Percentiles rank a stretch among this genome's conserved stretches.
Conservation (phyloP, 2,888 invertebrate species). For the Cacoxenus indagator region DNA sequence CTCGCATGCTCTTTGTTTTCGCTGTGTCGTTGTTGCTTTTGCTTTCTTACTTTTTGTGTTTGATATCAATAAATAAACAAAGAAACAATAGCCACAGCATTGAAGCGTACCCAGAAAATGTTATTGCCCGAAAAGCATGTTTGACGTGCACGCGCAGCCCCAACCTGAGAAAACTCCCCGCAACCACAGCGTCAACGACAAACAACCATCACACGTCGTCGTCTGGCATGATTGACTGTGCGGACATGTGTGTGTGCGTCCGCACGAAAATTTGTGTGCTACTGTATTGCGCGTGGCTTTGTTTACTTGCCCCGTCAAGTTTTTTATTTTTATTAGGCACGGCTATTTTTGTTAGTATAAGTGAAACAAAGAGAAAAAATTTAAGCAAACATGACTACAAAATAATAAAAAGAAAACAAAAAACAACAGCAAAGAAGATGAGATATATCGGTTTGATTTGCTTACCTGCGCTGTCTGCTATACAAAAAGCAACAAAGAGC, state of each 20-base stretch:
- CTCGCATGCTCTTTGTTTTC: no score
- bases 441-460: no score
- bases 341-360: no score
- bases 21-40: no score
- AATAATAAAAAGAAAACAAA: no score
- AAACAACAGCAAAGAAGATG: no score
- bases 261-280: not conserved
- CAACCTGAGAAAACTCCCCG: not conserved
- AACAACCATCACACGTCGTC: not conserved
- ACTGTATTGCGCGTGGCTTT: not conserved
- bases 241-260: not conserved
- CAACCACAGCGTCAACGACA: no score
- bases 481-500: no score
- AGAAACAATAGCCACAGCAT: not conserved
- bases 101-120: not conserved
- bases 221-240: not conserved
- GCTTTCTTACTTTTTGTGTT: no score
- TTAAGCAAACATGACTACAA: no score
- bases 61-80: not conserved
- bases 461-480: no score
- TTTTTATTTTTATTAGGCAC: not conserved
- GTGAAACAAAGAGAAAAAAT: no score
- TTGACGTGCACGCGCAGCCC: constrained; percentile 1
- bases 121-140: constrained; percentile 3
- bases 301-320: not conserved